phyloP scores from a whole-genome alignment of 2,888 invertebrate genomes.

The Leptopilina drosophilae region DNA sequence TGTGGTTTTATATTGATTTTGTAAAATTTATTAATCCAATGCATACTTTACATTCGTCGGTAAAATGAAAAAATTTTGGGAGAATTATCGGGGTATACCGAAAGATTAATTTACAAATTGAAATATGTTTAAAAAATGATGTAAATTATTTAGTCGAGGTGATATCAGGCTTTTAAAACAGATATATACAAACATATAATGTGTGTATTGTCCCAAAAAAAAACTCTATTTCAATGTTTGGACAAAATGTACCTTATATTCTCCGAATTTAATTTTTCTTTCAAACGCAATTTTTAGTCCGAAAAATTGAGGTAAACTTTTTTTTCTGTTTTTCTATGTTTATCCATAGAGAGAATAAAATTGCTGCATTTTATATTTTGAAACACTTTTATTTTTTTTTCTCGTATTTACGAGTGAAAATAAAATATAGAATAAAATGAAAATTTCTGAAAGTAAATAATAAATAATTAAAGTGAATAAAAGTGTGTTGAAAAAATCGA shows the following conservation, averaged over 20 bases:
- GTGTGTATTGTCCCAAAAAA: neutral
- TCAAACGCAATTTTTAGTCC: neutral
- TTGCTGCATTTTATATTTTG: neutral
- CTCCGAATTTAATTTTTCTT: neutral
- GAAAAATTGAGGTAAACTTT: slow-evolving; percentile 2
- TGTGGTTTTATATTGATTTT: too few relatives aligned
- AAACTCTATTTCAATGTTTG: neutral
- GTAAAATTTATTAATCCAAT: too few relatives aligned
- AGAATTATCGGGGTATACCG: too few relatives aligned
- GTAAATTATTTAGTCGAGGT: too few relatives aligned
- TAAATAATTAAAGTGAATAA: too few relatives aligned
- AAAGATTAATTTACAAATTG: too few relatives aligned
- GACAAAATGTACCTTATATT: neutral
- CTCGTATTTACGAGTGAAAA: neutral
- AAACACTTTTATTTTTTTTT: neutral
- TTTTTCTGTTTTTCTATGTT: neutral
- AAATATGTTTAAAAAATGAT: too few relatives aligned
- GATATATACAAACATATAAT: too few relatives aligned
- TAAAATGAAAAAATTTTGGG: too few relatives aligned
- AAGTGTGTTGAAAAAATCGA: too few relatives aligned
- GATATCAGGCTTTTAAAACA: too few relatives aligned
- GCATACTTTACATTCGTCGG: too few relatives aligned
- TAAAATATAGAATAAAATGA: neutral
- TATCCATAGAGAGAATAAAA: neutral
- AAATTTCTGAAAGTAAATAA: neutral